phyloP scores from a whole-genome alignment of 2,888 invertebrate species.

The Plebejus anna region DNA sequence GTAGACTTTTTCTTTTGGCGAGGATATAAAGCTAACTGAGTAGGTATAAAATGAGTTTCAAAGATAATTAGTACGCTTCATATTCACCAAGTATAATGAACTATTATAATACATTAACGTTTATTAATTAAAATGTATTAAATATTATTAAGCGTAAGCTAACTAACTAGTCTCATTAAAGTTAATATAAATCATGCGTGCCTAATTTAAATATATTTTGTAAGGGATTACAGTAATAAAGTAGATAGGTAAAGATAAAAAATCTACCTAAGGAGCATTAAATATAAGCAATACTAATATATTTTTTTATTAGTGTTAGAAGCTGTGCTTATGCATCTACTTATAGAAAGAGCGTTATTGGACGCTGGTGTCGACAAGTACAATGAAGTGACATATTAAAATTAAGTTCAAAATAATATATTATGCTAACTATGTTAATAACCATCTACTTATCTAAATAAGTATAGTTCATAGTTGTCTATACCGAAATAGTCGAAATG shows the following conservation, averaged over 20 bases:
- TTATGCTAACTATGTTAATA: slow-evolving; percentile 31
- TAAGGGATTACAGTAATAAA: slow-evolving; percentile 19
- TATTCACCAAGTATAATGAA: slow-evolving; percentile 75
- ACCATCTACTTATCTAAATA: not conserved
- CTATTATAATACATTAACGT: slow-evolving; percentile 47
- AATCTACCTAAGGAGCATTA: slow-evolving; percentile 12
- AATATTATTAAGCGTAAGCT: slow-evolving; percentile 66
- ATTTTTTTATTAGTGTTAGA: not conserved
- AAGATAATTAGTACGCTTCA: slow-evolving; percentile 66
- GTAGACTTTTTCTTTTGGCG: not conserved
- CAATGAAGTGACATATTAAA: slow-evolving; percentile 41
- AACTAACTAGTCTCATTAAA: slow-evolving; percentile 77
- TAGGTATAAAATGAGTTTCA: slow-evolving; percentile 44
- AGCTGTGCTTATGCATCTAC: not conserved
- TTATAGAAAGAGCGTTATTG: not conserved
- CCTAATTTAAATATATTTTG: slow-evolving; percentile 54
- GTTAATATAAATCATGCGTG: slow-evolving; percentile 73
- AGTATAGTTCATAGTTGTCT: not conserved
- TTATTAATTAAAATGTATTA: slow-evolving; percentile 39
- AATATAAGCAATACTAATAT: not conserved
- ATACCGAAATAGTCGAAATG: slow-evolving; percentile 7
- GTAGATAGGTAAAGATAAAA: slow-evolving; percentile 17
- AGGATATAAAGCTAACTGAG: not conserved
- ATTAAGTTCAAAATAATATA: slow-evolving; percentile 31
- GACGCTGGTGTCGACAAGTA: slow-evolving; percentile 35